Evolutionary conservation across 2,113 vertebrate genomes (phyloP), one percentile per base, ranked within the genome.

Genomic region (Motacilla tschutschensis): DNA sequence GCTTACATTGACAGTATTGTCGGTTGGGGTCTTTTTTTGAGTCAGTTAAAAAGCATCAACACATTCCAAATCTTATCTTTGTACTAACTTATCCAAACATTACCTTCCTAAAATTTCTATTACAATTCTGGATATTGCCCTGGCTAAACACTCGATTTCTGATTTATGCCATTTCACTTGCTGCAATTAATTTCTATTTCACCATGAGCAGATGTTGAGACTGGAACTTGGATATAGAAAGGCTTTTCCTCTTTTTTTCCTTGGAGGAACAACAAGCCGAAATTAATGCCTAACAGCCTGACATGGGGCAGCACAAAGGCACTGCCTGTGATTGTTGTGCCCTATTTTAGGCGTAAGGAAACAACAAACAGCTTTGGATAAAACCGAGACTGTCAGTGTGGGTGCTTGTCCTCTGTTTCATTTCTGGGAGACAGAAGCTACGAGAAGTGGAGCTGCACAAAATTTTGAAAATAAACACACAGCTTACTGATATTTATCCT

Each of bases 171-270:
- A 35, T 14, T 13, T 8, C 53, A 48, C 31, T 65, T 31, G 26
- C 46, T 33, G 4, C 35, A 74, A 70, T 48, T 57, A 48, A 40
- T 67, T 72, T 85, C 26, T 67, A 3, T 67, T 67, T 33, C 10
- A 53, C 28, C 15, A 13, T 7, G 3, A 25, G 18, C 10, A 76
- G 31, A 50, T 26, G 13, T 6, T 58, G 25, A 57, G 36, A 64
- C 20, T 35, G 11, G 25, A 83, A 36, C 24, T 43, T 0, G 0
- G 46, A 67, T 15, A 48, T 0, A 59, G 22, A 54, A 59, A 26
- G 26, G 9, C 9, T 64, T 59, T 67, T 22, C 25, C 15, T 7
- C 25, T 31, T 41, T 55, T 43, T 36, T 46, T 4, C 10, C 53
- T 26, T 50, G 36, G 18, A 88, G 17, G 43, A 76, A 55, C 11